Evolutionary conservation across 2,888 invertebrate genomes (phyloP).

Genomic region (Chelonus formosanus): DNA sequence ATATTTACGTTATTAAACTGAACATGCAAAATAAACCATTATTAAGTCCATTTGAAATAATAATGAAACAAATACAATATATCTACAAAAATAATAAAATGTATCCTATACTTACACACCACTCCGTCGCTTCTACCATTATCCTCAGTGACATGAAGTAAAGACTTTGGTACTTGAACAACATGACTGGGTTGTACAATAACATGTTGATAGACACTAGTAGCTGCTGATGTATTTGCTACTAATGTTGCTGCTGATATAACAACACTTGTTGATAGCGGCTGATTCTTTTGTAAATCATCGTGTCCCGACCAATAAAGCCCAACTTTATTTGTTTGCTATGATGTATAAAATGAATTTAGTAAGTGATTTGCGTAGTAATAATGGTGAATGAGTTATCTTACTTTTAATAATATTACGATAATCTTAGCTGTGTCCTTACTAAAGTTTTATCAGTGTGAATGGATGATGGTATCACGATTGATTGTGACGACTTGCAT

Average conservation of each 20-base stretch:
- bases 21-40: too few species aligned
- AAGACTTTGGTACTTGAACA: constrained; percentile 70
- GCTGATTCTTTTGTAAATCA: constrained; percentile 55
- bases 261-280: constrained; percentile 53
- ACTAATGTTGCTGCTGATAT: constrained; percentile 57
- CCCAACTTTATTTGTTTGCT: constrained; percentile 53
- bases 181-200: constrained; percentile 85
- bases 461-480: constrained; percentile 50
- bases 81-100: too few species aligned
- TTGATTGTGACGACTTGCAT: constrained; percentile 54
- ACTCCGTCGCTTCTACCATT: constrained; percentile 58
- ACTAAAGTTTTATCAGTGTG: constrained; percentile 54
- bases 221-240: constrained; percentile 55
- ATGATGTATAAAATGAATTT: too few species aligned
- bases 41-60: too few species aligned
- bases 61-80: too few species aligned
- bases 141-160: constrained; percentile 53
- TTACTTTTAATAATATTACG: neutral
- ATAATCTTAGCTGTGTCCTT: constrained; percentile 52
- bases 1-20: too few species aligned
- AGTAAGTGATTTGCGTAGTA: too few species aligned
- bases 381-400: too few species aligned
- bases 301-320: constrained; percentile 49
- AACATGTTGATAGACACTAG: constrained; percentile 71
- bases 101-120: constrained; percentile 53